Base-by-base conservation (phyloP, 2,113 vertebrate genomes). In the Rhipidura dahli region DNA sequence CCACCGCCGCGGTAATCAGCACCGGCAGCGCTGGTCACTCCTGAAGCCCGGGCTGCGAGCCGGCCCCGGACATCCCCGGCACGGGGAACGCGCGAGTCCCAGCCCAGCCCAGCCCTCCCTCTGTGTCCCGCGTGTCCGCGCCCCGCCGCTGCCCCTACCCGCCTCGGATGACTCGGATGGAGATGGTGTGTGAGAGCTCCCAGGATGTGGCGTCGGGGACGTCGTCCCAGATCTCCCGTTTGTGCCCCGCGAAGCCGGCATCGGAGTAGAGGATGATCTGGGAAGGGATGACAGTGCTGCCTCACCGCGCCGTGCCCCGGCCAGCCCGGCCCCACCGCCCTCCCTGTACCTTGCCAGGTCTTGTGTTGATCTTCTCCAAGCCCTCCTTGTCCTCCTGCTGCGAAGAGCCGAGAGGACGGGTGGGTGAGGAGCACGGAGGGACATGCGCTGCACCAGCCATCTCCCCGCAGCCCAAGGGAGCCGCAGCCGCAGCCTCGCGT, bases 301-400 rank as follows among this genome's bases (percentile, higher is more conserved):
- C 53, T 2, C 30, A 33, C 30, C 5, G 18, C 37, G 6, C 53
- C 15, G 0, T 4, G 15, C 12, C 65, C 31, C 7, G 1, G 6
- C 27, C 10, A 0, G 23, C 33, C 76, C 40, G 10, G 15, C n/a
- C 68, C 40, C 30, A 0, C 73, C 57, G 11, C 15, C 1, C 14
- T 37, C 42, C 49, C 47, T 1, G 22, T 98, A 99, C 99, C 99
- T 99, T 99, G 93, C 99, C 99, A 3, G 99, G 99, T 30, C 99
- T 98, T 19, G 95, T 98, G 86, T 99, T 99, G 89, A 98, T 98
- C 89, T 99, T 99, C 72, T 98, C 97, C 19, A 98, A 97, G 97
- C 97, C 87, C 98, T 99, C 93, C 97, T 93, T 76, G 8, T 98
- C 98, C 11, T 98, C 98, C 84, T 95, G 76, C 96, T 96, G 95